Base-by-base conservation (phyloP, 2,797 vertebrate species). In the Sphaeramia orbicularis region DNA sequence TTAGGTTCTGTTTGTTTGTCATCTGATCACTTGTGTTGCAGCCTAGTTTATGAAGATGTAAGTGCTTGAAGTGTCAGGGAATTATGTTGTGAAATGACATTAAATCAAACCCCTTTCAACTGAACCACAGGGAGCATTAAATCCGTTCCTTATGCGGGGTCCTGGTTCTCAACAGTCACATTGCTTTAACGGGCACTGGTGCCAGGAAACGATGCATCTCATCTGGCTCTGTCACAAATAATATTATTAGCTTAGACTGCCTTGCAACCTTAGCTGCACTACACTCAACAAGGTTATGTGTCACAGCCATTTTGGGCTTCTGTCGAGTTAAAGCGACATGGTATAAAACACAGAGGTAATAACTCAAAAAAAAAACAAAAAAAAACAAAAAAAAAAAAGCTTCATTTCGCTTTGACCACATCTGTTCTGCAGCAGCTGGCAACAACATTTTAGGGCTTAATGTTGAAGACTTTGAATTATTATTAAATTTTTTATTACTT, bases 191-290 rank as follows among this genome's bases (percentile, higher is more conserved):
- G 15, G 55, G 6, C 35, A 47, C 58, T 49, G 30, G 47, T 75
- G 62, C 68, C 71, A 73, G 52, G 78, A 84, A 71, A 77, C 32
- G 10, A 38, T 60, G 51, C 78, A 70, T 77, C 75, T 72, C 49
- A 71, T 74, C 72, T 78, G 74, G 15, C 78, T 65, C 73, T 40
- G 76, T 63, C 77, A 74, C 83, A 54, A 43, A 38, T 73, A 75
- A 79, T 88, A 90, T 74, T 76, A 82, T 87, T 90, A 89, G 89
- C 76, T 68, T 66, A 42, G 18, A 69, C 77, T 79, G 78, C 70
- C 71, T 58, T 75, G 78, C 80, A 81, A 77, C 74, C 41, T n/a
- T 45, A 50, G 65, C 78, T 59, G 62, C 75, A 32, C 40, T 18
- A 49, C 55, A 43, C 14, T 56, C 40, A 15, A 37, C 18, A 36